phyloP scores from a whole-genome alignment of 2,113 vertebrate species.

The Meriones unguiculatus region DNA sequence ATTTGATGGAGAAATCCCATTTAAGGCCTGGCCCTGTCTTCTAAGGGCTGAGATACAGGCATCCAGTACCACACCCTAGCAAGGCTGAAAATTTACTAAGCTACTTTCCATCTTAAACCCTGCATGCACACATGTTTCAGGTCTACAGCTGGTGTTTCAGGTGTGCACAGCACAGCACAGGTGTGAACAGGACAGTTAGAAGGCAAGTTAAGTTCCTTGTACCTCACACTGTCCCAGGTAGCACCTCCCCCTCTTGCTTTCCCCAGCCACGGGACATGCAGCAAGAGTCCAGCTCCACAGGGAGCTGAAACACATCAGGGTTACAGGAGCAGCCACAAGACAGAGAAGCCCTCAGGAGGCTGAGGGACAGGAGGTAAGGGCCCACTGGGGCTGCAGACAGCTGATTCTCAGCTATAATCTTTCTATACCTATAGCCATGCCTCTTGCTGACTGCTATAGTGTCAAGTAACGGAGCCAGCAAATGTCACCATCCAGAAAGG shows the following conservation, averaged over 20 bases:
- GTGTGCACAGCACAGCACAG: not conserved
- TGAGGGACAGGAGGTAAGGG: not conserved
- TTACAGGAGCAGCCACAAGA: not conserved
- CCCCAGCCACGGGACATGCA: not conserved
- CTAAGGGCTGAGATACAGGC: not conserved
- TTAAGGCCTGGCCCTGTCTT: not conserved
- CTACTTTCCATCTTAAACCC: not conserved
- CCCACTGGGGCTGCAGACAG: not conserved
- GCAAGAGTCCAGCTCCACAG: not conserved
- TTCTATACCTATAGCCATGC: not conserved
- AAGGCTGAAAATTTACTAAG: not conserved
- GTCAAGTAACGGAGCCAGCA: not conserved
- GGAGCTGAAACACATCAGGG: not conserved
- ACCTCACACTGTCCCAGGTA: not conserved
- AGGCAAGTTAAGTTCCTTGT: not conserved
- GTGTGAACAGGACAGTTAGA: not conserved
- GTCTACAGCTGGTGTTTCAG: not conserved
- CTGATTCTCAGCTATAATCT: not conserved
- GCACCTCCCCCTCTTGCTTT: not conserved
- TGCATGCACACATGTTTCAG: not conserved
- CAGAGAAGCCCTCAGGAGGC: not conserved
- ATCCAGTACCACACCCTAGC: not conserved
- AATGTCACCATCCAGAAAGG: not conserved
- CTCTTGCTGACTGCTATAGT: not conserved
- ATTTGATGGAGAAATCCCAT: not conserved